Conservation (phyloP, 35 echinoderm and acorn worm genomes). For the Hemicentrotus pulcherrimus region DNA sequence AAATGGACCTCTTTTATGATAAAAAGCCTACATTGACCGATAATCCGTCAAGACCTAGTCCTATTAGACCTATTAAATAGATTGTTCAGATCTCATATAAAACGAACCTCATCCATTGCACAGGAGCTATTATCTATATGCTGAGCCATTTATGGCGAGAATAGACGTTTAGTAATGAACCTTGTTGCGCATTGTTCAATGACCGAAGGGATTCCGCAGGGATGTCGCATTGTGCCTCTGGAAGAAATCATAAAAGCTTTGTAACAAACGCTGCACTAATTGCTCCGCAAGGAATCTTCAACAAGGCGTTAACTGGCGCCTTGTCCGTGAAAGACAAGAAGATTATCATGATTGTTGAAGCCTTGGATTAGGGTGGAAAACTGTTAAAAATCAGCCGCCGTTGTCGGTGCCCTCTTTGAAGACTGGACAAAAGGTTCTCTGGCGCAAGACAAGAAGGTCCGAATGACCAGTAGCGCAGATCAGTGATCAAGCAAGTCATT, state of each 20-base stretch:
- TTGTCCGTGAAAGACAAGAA: neutral
- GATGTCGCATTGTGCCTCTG: slow-evolving; percentile 8
- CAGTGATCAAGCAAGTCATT: neutral
- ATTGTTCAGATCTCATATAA: neutral
- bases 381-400: slow-evolving; percentile 33
- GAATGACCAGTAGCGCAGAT: neutral
- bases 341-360: slow-evolving; percentile 46
- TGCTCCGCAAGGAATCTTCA: slow-evolving; percentile 28
- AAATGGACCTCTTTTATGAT: slow-evolving; percentile 18
- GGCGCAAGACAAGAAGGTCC: neutral
- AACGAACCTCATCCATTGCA: slow-evolving; percentile 6
- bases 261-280: slow-evolving; percentile 39
- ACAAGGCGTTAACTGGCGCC: slow-evolving; percentile 28
- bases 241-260: neutral
- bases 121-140: neutral
- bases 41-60: slow-evolving; percentile 10
- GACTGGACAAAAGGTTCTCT: slow-evolving; percentile 5
- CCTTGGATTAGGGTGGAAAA: slow-evolving; percentile 29
- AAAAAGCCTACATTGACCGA: neutral
- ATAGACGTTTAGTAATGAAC: slow-evolving; percentile 29
- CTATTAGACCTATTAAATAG: slow-evolving; percentile 21
- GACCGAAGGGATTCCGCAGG: neutral
- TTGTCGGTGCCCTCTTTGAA: slow-evolving; percentile 34
- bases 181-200: slow-evolving; percentile 10
- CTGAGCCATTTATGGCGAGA: slow-evolving; percentile 10